These are phyloP conservation scores for Lampris megalopsis DNA, from an alignment of 2,113 vertebrate genomes.

Conservation along the genomic window DNA sequence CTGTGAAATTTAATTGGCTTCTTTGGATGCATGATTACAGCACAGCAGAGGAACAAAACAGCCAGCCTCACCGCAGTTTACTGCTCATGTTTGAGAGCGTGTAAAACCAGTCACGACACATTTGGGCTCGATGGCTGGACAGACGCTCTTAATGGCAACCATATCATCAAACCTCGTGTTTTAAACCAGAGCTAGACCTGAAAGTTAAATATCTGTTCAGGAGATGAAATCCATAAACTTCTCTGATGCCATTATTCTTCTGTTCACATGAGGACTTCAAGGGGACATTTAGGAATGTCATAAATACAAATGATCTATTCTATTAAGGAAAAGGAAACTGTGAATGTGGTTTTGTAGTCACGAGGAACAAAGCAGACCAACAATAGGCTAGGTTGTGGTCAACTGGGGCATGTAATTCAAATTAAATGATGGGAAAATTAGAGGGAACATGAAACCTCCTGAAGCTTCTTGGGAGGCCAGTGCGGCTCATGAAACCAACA, in stretches of 20 bases:
- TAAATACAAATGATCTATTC: constrained; percentile 1
- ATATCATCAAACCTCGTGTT: constrained; percentile 14
- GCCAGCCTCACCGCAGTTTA: constrained; percentile 46
- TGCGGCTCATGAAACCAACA: background rate
- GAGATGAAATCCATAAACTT: background rate
- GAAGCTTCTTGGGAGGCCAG: background rate
- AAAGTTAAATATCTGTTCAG: background rate
- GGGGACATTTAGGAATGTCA: background rate
- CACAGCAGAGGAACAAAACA: constrained; percentile 45
- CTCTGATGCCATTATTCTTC: background rate
- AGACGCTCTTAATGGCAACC: constrained; percentile 10
- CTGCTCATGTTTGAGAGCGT: constrained; percentile 50
- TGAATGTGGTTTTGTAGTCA: constrained; percentile 15
- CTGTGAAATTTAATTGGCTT: constrained; percentile 70
- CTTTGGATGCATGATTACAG: constrained; percentile 71
- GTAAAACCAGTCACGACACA: constrained; percentile 42
- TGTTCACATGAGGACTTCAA: background rate
- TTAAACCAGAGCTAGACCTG: background rate
- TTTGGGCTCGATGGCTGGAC: background rate
- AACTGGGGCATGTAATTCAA: constrained; percentile 9
- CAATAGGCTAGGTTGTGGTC: constrained; percentile 1
- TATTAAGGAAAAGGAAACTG: constrained; percentile 1
- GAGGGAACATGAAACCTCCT: constrained; percentile 26
- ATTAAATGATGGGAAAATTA: constrained; percentile 28
- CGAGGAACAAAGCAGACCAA: constrained; percentile 12